These are phyloP conservation scores for Megaceryle torquata DNA, from an alignment of 2,113 vertebrate genomes.

Conservation along the genomic window DNA sequence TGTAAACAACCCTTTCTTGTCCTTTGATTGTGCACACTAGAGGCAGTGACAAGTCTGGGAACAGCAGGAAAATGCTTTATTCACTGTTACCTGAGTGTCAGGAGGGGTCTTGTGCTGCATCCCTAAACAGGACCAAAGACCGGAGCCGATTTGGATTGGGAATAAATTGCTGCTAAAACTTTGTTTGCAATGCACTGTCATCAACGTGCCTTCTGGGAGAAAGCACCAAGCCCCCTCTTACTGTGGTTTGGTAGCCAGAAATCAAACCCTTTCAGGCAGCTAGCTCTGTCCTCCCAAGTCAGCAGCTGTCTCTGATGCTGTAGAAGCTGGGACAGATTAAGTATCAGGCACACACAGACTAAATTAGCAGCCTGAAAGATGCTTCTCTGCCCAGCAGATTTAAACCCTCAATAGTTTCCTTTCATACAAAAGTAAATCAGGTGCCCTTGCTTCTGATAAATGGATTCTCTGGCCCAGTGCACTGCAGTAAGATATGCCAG, in stretches of 20 bases:
- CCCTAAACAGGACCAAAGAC: background rate
- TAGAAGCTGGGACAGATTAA: background rate
- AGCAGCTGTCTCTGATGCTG: background rate
- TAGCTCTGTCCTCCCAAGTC: background rate
- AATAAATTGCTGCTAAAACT: background rate
- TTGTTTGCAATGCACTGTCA: rapidly evolving
- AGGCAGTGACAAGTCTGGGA: background rate
- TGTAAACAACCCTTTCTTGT: background rate
- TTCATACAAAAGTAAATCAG: background rate
- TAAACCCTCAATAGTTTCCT: background rate
- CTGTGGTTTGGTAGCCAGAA: background rate
- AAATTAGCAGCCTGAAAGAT: background rate
- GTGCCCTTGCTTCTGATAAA: background rate
- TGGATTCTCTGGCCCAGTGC: background rate
- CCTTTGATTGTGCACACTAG: background rate
- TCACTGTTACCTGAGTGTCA: background rate
- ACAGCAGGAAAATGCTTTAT: background rate
- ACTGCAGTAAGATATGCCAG: background rate
- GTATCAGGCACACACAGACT: background rate
- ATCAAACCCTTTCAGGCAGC: background rate
- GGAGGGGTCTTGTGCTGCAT: rapidly evolving
- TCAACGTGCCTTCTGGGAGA: background rate
- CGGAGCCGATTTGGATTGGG: background rate
- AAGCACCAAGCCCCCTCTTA: rapidly evolving
- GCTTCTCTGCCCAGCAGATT: background rate